Evolutionary conservation across 2,797 vertebrate genomes (phyloP), one percentile per base, ranked within the genome.

Genomic region (Craterocephalus amniculus): DNA sequence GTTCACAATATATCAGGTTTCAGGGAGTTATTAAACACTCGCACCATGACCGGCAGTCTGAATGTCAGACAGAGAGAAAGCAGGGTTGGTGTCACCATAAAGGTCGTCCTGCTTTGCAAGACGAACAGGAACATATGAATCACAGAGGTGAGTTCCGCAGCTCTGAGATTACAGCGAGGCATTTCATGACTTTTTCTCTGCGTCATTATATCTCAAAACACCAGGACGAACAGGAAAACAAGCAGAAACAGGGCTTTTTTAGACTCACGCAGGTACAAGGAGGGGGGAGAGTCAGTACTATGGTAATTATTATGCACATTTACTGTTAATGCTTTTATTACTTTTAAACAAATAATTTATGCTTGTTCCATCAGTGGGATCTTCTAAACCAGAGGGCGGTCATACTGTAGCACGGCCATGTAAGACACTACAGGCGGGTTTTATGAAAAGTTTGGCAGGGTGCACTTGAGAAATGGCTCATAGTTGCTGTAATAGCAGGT

Each of bases 21-120:
- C 88, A 60, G 79, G 43, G 45, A 70, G 57, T 83, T 88, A 86
- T 91, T 83, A 88, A 88, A 85, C 54, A 81, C 57, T 72, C 58
- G 36, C 62, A 32, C 7, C 34, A 22, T 29, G 83, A 79, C 76
- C 63, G 60, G n/a, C 16, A n/a, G 10, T 49, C 27, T 43, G 38
- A 27, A 65, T 0, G 16, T 69, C 45, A 29, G 62, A 67, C 58
- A 54, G 49, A 24, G 29, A 70, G 55, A 62, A 32, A 35, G 63
- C 14, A n/a, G 35, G 27, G 34, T 51, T 63, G 59, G 18, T 36
- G 8, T 78, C 80, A 27, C 1, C n/a, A 4, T 64, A 67, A 88
- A 88, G 87, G 86, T 90, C 74, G 48, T 27, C 9, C 54, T 6
- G 64, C 32, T 76, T 18, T 20, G 43, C 6, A 48, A 31, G 43